Base-by-base conservation (phyloP, 2,888 invertebrate species). In the Cheilosia scutellata region DNA sequence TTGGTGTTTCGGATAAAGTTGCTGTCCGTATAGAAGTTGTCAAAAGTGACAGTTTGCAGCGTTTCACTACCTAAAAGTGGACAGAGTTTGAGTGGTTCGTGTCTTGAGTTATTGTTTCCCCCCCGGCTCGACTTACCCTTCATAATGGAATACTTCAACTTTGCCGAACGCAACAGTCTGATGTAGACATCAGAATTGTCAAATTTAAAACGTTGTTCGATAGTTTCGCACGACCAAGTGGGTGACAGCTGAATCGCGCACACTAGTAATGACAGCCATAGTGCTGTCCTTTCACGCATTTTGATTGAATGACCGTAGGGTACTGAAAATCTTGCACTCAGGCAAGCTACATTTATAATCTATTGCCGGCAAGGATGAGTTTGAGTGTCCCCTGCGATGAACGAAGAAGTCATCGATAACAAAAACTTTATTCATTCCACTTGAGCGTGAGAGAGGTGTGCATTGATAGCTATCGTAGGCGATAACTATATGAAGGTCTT, bases 101-200 rank as follows among this genome's bases (percentile, higher is more conserved):
- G 6, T 47, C 16, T 1, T 44, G n/a, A 7, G 49, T 25, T 7
- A 11, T 11, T 1, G 7, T 49, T 16, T 49, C 2, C 0, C 2
- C 0, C 11, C 4, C 5, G 4, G 2, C 5, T n/a, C 6, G 2
- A 25, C 62, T 70, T 78, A 89, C 91, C 91, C 88, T 89, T 91
- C 88, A 90, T 89, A 58, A 91, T 78, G 63, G 91, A 89, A 53
- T 90, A 91, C 53, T 91, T 88, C n/a, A 91, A 78, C 75, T 91
- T 91, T 0, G 87, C 42, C 0, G 90, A 89, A 16, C 89, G 91
- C 1, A 88, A 80, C 31, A 91, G 60, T 49, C 89, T 87, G 37
- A 91, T 49, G 27, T 89, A 90, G 53, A 91, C 79, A 78, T 91
- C 89, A 13, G 89, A 89, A 65, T 90, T 90, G 2, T 88, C 88